Base-by-base conservation (phyloP, 2,888 invertebrate species). In the Monochamus alternatus region DNA sequence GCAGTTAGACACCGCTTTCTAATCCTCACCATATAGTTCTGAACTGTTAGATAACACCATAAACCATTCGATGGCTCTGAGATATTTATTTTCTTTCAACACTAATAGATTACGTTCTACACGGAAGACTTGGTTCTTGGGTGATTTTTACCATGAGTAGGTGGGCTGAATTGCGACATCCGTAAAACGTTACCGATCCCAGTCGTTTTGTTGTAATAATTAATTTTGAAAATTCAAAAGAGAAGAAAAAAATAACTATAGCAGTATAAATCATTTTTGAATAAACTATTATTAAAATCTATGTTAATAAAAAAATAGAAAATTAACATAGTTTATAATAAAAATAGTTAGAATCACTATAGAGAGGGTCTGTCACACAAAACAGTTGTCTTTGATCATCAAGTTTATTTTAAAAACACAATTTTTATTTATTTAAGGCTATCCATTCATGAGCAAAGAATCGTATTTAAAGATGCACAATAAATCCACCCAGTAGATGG, bases 21-120 rank as follows among this genome's bases (percentile, higher is more conserved):
- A 68, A 69, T 60, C 47, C 12, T 69, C 60, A n/a, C 69, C 59
- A 60, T 60, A 69, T 60, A 60, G 69, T 60, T 69, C 60, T 47
- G 14, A 68, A 9, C 47, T 69, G 43, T 69, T 69, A 60, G 69
- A 69, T 69, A 69, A 69, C 59, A 51, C 60, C 60, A 47, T 60
- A 62, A 69, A 63, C 44, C 60, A 22, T 69, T 47, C 47, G 31
- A 60, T 51, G 47, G 69, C 69, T 60, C 22, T 30, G 47, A 60
- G 59, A 60, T 69, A 69, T 69, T 69, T 69, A 69, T 69, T 69
- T 69, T 69, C 59, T 60, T 62, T 69, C 59, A 60, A 60, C 60
- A 68, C 22, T 60, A 60, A 69, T 69, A 60, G 69, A 60, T 60
- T 69, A 55, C 69, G 32, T 69, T 69, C 69, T 69, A 69, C 51